phyloP scores from a whole-genome alignment of 1,140 invertebrate genomes.

The Lordiphosa collinella region DNA sequence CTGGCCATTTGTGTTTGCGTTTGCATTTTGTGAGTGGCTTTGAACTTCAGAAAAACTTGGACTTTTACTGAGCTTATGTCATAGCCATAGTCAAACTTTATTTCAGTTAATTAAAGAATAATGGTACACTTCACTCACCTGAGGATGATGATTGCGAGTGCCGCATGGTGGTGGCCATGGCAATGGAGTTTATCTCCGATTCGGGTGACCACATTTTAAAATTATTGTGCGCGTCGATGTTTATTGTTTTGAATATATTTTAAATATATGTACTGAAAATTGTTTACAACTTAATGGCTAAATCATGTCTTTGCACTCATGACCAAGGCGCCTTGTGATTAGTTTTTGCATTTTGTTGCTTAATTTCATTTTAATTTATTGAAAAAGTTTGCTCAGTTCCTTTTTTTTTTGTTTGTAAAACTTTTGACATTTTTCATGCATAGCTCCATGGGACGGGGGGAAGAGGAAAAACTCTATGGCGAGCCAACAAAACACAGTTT shows the following conservation, averaged over 20 bases:
- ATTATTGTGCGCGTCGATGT: constrained; percentile 13
- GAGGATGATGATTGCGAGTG: constrained; percentile 80
- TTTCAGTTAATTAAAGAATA: too few relatives aligned
- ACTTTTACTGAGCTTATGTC: neutral
- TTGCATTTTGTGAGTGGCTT: constrained; percentile 2
- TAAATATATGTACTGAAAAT: constrained; percentile 9
- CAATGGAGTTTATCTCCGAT: constrained; percentile 80
- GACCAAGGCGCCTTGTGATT: constrained; percentile 3
- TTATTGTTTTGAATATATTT: constrained; percentile 10
- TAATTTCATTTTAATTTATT: constrained; percentile 15
- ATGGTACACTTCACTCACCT: constrained; percentile 63
- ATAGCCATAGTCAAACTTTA: too few relatives aligned
- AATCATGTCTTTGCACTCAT: constrained; percentile 38
- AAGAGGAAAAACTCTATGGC: constrained; percentile 28
- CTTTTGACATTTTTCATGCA: constrained; percentile 60
- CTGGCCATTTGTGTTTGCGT: constrained; percentile 48
- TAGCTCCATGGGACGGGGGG: constrained; percentile 23
- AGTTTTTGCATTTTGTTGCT: constrained; percentile 18
- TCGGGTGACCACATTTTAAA: constrained; percentile 78
- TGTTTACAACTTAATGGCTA: constrained; percentile 31
- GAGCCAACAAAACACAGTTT: constrained; percentile 18
- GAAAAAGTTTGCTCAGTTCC: constrained; percentile 8
- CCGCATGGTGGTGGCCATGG: constrained; percentile 79
- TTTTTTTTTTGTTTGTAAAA: constrained; percentile 26
- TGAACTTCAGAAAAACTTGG: too few relatives aligned